Evolutionary conservation across 1,140 invertebrate genomes (phyloP), one percentile per base, ranked within the genome.

Genomic region (Choristoneura fumiferana): DNA sequence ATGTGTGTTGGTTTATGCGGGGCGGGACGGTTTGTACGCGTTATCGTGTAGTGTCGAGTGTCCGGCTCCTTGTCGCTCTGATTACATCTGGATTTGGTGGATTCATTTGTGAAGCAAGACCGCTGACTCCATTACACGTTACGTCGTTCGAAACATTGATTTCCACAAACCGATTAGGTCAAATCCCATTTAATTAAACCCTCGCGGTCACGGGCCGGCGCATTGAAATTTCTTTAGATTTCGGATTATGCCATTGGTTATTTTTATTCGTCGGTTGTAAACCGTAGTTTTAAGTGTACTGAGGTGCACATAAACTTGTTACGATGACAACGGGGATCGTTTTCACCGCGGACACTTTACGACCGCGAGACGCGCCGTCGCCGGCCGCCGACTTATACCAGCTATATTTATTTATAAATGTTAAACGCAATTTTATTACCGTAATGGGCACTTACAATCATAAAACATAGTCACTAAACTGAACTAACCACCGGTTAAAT

Each of bases 61-160:
- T 68, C 68, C 65, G 73, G 83, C 81, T 86, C 71, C 83, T 84
- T 88, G 76, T 79, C 65, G 65, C 59, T 69, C 67, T 71, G 83
- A 87, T 87, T 81, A 73, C 73, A 88, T 88, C 85, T 80, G 78
- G 70, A 81, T 82, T 71, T 83, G 74, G 72, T 85, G 71, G 80
- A 87, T 79, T 80, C 76, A 78, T 83, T 76, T 70, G 76, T 79
- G 72, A 76, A 71, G 74, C 60, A 69, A 75, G 65, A 77, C 75
- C 63, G 61, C 69, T 52, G 55, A 33, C 67, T 73, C 74, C 71
- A 86, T 88, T 81, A 73, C 67, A 70, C 54, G 77, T 77, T 76
- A 84, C 74, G 82, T 83, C 77, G 79, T 71, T 69, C 76, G 67
- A 79, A 71, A 85, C 80, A 83, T 78, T 76, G 77, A 81, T 82